Evolutionary conservation across 35 echinoderm and acorn worm species (phyloP), one percentile per base, ranked within the genome.

Genomic region (Lytechinus variegatus): DNA sequence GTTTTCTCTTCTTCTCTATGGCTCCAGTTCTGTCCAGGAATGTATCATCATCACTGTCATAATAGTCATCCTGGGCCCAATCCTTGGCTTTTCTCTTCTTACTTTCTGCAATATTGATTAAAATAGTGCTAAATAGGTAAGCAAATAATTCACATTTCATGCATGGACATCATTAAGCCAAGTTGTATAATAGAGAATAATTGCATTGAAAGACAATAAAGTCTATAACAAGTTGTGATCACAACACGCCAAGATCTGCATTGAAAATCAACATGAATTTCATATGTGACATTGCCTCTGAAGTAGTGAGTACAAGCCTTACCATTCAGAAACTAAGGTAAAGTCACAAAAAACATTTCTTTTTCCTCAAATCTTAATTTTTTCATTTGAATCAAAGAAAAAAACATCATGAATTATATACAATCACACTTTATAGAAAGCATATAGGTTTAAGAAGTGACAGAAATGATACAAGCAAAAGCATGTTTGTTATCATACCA

Each of bases 11-110:
- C 97, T 99, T 97, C 54, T 99, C 98, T n/a, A 99, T 97, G 52
- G 89, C 88, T 86, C 98, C 98, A 12, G 98, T 99, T 94, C 98
- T 92, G 92, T 99, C 98, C 56, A 99, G 94, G 96, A 96, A 99
- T 3, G 98, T 98, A 87, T 99, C 98, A 61, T 99, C 98, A 96
- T 99, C 98, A 92, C 98, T 99, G 90, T 99, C 98, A 95, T 99
- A 99, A 55, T 98, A 99, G 92, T 99, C 98, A 94, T 99, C 98
- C 33, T 96, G 96, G 29, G 96, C 97, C 98, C 98, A 99, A 89
- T 99, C 96, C 89, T 99, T 99, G 54, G 95, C 95, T 91, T 98
- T 99, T 95, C 96, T 99, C 88, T 97, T 97, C 91, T 98, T 97
- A 94, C 98, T 99, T 55, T 99, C 98, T 99, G 92, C 16, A 28